These are phyloP conservation scores for Belonocnema kinseyi DNA, from an alignment of 1,140 invertebrate species.

Conservation along the genomic window DNA sequence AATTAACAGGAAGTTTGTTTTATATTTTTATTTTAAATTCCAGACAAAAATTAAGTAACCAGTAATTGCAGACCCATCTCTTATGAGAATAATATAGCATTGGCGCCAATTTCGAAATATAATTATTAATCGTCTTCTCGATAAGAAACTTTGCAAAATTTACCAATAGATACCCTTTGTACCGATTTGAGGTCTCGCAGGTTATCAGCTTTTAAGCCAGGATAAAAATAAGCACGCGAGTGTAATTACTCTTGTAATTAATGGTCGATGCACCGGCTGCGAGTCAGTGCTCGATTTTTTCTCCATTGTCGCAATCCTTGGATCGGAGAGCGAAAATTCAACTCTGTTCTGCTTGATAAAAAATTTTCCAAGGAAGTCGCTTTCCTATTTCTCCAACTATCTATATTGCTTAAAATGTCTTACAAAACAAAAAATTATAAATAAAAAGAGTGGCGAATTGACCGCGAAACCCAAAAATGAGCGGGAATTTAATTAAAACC, in stretches of 20 bases:
- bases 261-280: background rate
- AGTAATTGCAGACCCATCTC: background rate
- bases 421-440: no score
- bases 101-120: slow-evolving; percentile 19
- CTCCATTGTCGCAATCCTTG: background rate
- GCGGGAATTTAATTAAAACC: no score
- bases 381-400: no score
- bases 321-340: no score
- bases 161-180: background rate
- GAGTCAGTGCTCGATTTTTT: background rate
- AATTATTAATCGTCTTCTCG: background rate
- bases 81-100: background rate
- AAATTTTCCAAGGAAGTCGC: no score
- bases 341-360: no score
- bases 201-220: background rate
- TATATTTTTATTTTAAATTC: no score
- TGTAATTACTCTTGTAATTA: slow-evolving; percentile 4
- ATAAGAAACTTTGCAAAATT: background rate
- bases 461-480: no score
- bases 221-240: background rate
- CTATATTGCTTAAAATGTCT: no score
- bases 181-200: background rate
- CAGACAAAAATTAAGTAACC: no score
- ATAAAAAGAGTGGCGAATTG: no score
- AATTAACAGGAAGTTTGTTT: no score